Evolutionary conservation across 1,140 invertebrate genomes (phyloP).

Genomic region (Drosophila ohnishii): DNA sequence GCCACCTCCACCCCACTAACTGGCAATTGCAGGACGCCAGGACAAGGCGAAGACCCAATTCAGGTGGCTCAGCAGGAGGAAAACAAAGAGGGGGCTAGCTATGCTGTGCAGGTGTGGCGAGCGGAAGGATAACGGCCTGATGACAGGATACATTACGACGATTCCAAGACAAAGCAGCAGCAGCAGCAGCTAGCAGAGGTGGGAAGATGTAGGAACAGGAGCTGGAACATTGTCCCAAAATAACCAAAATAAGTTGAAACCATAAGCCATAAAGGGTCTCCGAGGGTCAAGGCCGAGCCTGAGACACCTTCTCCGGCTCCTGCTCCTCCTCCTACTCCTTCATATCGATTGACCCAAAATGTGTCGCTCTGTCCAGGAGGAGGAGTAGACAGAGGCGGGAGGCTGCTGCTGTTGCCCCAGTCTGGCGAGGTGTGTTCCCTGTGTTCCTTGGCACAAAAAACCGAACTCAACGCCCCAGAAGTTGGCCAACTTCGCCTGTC

Average conservation of each 20-base stretch:
- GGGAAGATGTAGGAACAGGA: too few relatives aligned
- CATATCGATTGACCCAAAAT: constrained; percentile 42
- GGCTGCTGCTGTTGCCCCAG: background rate
- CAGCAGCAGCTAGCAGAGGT: background rate
- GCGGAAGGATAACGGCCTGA: constrained; percentile 44
- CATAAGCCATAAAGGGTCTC: constrained; percentile 7
- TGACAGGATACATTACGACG: constrained; percentile 60
- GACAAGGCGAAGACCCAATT: constrained; percentile 4
- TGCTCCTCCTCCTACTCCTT: background rate
- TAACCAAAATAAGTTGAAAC: constrained; percentile 2
- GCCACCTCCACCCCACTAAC: too few relatives aligned
- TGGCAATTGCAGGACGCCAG: background rate
- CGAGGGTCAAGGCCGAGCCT: constrained; percentile 2
- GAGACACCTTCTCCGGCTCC: background rate
- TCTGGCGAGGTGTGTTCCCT: constrained; percentile 6
- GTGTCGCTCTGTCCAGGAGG: constrained; percentile 24
- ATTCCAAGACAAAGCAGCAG: constrained; percentile 30
- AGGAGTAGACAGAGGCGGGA: background rate
- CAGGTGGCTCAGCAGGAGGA: constrained; percentile 11
- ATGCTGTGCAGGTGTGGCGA: background rate
- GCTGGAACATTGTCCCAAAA: background rate
- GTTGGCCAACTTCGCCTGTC: constrained; percentile 31
- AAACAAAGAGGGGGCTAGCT: background rate
- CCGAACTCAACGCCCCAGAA: constrained; percentile 27
- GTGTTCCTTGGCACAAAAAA: constrained; percentile 14